Conservation (phyloP, 2,113 vertebrate species). For the Fulica atra region DNA sequence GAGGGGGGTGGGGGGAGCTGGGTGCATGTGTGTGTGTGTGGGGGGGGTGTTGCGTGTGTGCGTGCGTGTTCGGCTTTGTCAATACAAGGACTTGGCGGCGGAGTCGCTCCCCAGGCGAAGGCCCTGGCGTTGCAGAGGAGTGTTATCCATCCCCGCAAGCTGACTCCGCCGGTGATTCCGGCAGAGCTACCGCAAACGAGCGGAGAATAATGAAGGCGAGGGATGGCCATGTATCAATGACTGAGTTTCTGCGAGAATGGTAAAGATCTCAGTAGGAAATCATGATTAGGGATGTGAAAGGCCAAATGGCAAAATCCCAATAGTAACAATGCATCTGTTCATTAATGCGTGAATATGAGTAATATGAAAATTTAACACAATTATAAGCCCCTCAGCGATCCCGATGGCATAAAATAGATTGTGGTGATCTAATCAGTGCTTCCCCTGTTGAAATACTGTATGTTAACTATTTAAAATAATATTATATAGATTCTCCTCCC, state of each 20-base stretch:
- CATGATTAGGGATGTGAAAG: slow-evolving; percentile 40
- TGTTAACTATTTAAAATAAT: slow-evolving; percentile 43
- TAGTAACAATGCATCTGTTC: slow-evolving; percentile 67
- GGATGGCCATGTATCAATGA: not conserved
- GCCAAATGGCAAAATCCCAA: slow-evolving; percentile 68
- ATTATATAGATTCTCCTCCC: not conserved
- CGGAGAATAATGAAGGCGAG: not conserved
- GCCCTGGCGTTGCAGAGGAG: not conserved
- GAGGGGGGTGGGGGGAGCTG: too few species aligned
- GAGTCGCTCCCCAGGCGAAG: not conserved
- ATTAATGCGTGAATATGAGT: slow-evolving; percentile 58
- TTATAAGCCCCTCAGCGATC: slow-evolving; percentile 51
- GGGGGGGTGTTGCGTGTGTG: too few species aligned
- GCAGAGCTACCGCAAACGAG: not conserved
- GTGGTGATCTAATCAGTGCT: slow-evolving; percentile 44
- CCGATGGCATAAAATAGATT: slow-evolving; percentile 43
- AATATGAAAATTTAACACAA: slow-evolving; percentile 67
- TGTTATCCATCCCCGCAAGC: not conserved
- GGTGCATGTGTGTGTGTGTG: too few species aligned
- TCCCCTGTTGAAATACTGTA: slow-evolving; percentile 53
- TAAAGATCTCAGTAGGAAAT: slow-evolving; percentile 31
- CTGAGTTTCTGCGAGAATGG: not conserved
- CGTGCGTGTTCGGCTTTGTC: not conserved
- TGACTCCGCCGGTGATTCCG: not conserved
- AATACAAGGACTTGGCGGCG: not conserved